Evolutionary conservation across 2,888 invertebrate species (phyloP), one percentile per base, ranked within the genome.

Genomic region (Brenthis ino): DNA sequence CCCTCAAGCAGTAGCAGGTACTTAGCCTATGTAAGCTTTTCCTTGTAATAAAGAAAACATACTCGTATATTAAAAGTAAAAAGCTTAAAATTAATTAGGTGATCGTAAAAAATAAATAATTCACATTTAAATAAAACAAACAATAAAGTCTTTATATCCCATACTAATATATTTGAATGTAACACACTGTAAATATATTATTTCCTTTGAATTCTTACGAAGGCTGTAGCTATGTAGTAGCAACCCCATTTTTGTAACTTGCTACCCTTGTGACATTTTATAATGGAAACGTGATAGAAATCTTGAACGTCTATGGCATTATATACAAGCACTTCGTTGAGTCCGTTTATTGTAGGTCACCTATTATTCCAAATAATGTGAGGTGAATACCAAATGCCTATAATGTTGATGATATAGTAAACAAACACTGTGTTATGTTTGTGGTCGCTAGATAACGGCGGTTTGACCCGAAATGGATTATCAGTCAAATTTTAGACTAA

Each of bases 281-380:
- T 57, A 72, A 69, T 68, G 58, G 61, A 68, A 68, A 75, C 76
- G 76, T 75, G 75, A 74, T 73, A 57, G 57, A 69, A 74, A 70
- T 75, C 48, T 58, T 68, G 67, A 75, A 67, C 60, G 63, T 55
- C 57, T 63, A 69, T 58, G 69, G 65, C 64, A 64, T 70, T 70
- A 61, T 54, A 60, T 68, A 64, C 57, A 69, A 67, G 63, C 47
- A 24, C 54, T 51, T 68, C 47, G 63, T 57, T 64, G 56, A 51
- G 37, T 61, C 24, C 65, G 28, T 60, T 50, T 57, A 63, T 56
- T 61, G 61, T 63, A 66, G 68, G 72, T 72, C 70, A 72, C 65
- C 66, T 68, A 64, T 65, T 70, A 68, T 70, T 65, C 70, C 60
- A 66, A 70, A 68, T 72, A 66, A 54, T 50, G 51, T 57, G 50